Conservation (phyloP, 2,113 vertebrate species). For the Peromyscus leucopus region DNA sequence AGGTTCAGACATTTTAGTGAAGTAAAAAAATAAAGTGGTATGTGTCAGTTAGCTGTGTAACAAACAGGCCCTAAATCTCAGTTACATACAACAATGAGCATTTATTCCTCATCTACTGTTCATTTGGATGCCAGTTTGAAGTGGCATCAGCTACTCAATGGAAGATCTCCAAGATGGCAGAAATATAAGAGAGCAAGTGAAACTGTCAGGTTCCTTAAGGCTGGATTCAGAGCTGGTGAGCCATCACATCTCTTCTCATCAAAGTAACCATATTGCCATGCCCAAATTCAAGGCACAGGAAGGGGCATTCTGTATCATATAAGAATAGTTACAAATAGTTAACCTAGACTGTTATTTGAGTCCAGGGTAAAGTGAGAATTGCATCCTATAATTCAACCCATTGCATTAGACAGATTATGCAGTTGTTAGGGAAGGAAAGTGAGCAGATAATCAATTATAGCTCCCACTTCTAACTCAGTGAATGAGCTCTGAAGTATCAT, state of each 20-base stretch:
- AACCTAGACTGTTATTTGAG: neutral
- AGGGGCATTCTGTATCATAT: neutral
- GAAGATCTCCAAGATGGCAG: neutral
- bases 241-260: neutral
- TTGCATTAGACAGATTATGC: neutral
- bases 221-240: neutral
- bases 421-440: neutral
- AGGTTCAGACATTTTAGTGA: neutral
- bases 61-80: neutral
- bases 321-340: neutral
- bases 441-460: neutral
- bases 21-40: conserved; percentile 17
- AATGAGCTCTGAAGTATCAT: neutral
- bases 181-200: neutral
- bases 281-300: neutral
- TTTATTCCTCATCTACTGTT: conserved; percentile 2
- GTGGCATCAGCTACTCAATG: neutral
- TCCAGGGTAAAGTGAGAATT: neutral
- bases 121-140: neutral
- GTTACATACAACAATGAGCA: neutral
- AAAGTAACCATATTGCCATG: neutral
- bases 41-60: conserved; percentile 27
- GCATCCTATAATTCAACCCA: neutral
- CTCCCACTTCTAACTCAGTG: neutral
- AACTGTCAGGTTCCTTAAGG: neutral